These are phyloP conservation scores for Sinohyriopsis cumingii DNA, from an alignment of 2,888 invertebrate genomes.

Conservation along the genomic window DNA sequence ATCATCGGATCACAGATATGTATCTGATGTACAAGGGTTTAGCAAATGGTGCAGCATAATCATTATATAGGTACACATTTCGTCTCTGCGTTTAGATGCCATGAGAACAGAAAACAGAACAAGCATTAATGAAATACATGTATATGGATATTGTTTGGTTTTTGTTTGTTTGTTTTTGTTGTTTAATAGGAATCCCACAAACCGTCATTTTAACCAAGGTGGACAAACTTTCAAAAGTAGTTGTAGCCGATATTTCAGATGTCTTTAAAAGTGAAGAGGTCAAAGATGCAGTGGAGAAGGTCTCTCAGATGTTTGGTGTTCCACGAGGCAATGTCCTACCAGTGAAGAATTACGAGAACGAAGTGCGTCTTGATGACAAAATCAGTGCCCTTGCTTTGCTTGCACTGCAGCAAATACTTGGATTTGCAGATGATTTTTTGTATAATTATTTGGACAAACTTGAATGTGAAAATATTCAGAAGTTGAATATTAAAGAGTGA, in stretches of 20 bases:
- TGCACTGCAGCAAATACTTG: slow-evolving; percentile 28
- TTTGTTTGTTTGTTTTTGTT: neutral
- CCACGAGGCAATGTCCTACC: slow-evolving; percentile 36
- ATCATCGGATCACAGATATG: too few relatives aligned
- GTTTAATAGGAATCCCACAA: slow-evolving; percentile 31
- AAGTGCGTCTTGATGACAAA: slow-evolving; percentile 32
- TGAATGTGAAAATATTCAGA: too few relatives aligned
- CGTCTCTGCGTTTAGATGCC: too few relatives aligned
- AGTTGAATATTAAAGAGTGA: too few relatives aligned
- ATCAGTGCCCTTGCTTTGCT: slow-evolving; percentile 32
- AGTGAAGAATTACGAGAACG: slow-evolving; percentile 41
- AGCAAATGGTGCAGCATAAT: too few relatives aligned
- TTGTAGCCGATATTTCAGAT: slow-evolving; percentile 21
- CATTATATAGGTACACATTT: too few relatives aligned
- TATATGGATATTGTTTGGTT: too few relatives aligned
- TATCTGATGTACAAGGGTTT: too few relatives aligned
- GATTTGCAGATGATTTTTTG: slow-evolving; percentile 36
- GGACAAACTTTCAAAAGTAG: slow-evolving; percentile 25
- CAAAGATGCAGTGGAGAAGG: slow-evolving; percentile 31
- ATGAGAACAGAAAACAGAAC: too few relatives aligned
- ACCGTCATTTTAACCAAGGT: slow-evolving; percentile 39
- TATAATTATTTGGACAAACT: slow-evolving; percentile 24
- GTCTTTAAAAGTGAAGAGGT: slow-evolving; percentile 27
- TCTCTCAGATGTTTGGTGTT: slow-evolving; percentile 32
- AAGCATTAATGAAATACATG: too few relatives aligned